Base-by-base conservation (phyloP, 2,113 vertebrate genomes). In the Rhabdornis inornatus region DNA sequence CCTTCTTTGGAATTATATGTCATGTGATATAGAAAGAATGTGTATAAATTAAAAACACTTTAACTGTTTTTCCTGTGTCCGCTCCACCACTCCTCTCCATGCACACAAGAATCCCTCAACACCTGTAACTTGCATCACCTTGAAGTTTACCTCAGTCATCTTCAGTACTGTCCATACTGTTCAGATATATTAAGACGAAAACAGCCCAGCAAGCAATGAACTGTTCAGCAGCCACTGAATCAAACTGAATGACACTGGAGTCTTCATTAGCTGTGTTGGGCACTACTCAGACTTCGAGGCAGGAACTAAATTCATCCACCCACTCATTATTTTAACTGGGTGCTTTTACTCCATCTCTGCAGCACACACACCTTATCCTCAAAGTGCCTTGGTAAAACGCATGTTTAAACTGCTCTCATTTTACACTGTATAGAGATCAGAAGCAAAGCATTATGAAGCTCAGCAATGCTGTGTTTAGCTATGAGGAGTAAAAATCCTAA, bases 11-110 rank as follows among this genome's bases (percentile, higher is more conserved):
- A 53, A 18, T 64, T 49, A 75, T 47, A 25, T 53, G 12, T 31
- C 10, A 6, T 7, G 3, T 53, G 50, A n/a, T 42, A 66, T 4
- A 61, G 35, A 39, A 76, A 79, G 13, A 25, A 42, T 6, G 11
- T 12, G 3, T 14, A 49, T 13, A 63, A 83, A 35, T 49, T n/a
- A 82, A 92, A 65, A 6, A 53, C 7, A 44, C 11, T 53, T 78
- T 7, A 61, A 56, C 12, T 30, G 6, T 5, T 78, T 81, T 27
- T 75, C n/a, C 55, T 37, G 9, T 22, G 35, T 24, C 57, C 69
- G 24, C n/a, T 83, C 18, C 14, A 6, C 6, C 1, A 12, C 9
- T 15, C 13, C 16, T 14, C 13, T 33, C 3, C 14, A 1, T 2
- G 12, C 53, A 47, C 27, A 66, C 49, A 44, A 42, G 49, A 82